These are phyloP conservation scores for Clarias pachynema DNA, from an alignment of 2,797 vertebrate species.

Conservation along the genomic window DNA sequence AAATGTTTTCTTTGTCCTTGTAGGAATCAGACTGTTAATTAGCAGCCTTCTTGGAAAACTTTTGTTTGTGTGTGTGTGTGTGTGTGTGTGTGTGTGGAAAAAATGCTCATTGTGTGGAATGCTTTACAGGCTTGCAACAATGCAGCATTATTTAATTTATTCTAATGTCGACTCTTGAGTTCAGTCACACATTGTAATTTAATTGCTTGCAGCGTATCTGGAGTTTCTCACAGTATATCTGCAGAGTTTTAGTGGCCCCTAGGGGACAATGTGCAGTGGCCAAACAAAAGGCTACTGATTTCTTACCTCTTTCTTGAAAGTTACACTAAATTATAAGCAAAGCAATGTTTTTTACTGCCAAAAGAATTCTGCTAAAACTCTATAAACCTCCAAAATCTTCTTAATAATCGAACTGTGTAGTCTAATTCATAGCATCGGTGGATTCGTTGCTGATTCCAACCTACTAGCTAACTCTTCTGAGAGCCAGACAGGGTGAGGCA, in stretches of 20 bases:
- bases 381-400: too few relatives aligned
- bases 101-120: slow-evolving; percentile 14
- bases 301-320: background rate
- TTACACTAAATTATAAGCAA: background rate
- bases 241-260: slow-evolving; percentile 37
- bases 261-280: slow-evolving; percentile 5
- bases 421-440: background rate
- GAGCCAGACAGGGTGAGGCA: background rate
- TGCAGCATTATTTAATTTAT: slow-evolving; percentile 29
- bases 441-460: background rate
- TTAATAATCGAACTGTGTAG: too few relatives aligned
- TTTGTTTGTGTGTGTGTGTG: background rate
- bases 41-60: background rate
- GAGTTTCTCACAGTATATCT: slow-evolving; percentile 1
- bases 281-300: background rate
- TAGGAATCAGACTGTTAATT: background rate
- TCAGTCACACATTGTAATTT: slow-evolving; percentile 24
- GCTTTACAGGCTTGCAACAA: slow-evolving; percentile 23
- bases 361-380: background rate
- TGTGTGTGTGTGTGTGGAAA: background rate
- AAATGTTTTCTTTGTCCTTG: background rate
- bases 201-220: slow-evolving; percentile 27
- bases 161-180: background rate
- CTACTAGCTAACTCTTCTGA: background rate
- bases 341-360: background rate